Evolutionary conservation across 2,113 vertebrate genomes (phyloP).

Genomic region (Smithornis capensis): DNA sequence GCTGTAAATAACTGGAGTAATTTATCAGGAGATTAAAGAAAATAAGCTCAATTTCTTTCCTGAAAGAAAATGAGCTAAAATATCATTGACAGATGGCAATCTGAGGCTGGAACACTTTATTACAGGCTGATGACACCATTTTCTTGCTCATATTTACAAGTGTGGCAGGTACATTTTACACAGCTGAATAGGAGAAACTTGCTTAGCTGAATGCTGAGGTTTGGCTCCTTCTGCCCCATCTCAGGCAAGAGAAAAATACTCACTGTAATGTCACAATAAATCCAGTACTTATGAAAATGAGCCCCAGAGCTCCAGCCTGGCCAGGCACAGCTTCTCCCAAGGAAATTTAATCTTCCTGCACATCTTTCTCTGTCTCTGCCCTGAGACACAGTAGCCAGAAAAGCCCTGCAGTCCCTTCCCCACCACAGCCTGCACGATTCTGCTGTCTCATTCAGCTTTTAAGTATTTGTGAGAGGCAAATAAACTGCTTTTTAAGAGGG

Average conservation of each 20-base stretch:
- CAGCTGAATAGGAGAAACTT: neutral
- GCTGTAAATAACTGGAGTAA: constrained; percentile 48
- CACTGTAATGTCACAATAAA: neutral
- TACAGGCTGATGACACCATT: constrained; percentile 44
- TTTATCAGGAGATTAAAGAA: constrained; percentile 63
- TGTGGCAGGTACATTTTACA: neutral
- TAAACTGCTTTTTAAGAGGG: neutral
- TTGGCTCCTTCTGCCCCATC: neutral
- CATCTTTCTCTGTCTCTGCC: neutral
- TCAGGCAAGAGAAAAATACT: neutral
- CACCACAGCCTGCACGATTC: neutral
- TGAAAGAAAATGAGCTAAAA: constrained; percentile 57
- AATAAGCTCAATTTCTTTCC: constrained; percentile 39
- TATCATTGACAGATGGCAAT: constrained; percentile 58
- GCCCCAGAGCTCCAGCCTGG: neutral
- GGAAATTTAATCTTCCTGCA: neutral
- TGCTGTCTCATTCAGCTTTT: rapidly evolving
- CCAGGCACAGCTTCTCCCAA: neutral
- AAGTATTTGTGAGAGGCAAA: neutral
- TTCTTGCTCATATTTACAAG: constrained; percentile 40
- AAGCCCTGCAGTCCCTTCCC: neutral
- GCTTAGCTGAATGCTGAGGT: neutral
- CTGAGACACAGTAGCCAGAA: neutral
- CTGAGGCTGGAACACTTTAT: constrained; percentile 20
- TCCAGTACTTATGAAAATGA: constrained; percentile 1